Percentiles rank a stretch among this genome's conserved stretches.
Evolutionary conservation across 2,113 vertebrate genomes (phyloP).

Genomic region (Stigmatopora nigra): DNA sequence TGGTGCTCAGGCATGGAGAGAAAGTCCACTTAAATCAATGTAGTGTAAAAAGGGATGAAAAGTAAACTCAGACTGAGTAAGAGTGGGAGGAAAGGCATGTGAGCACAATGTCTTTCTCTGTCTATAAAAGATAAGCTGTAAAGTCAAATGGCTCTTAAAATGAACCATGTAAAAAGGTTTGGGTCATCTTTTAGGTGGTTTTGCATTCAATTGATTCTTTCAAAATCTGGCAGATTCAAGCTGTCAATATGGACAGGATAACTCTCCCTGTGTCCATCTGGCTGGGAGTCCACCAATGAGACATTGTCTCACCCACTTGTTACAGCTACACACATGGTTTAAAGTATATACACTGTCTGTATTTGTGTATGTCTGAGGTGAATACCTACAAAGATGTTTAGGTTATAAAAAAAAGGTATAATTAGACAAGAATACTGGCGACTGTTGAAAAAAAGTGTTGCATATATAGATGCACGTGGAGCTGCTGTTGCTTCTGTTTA

Average conservation of each 20-base stretch:
- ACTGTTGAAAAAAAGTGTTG: not conserved
- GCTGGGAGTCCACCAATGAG: slow-evolving; percentile 30
- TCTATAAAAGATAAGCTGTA: slow-evolving; percentile 16
- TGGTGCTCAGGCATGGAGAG: slow-evolving; percentile 36
- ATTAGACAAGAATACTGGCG: not conserved
- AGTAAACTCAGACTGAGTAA: not conserved
- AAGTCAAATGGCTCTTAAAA: slow-evolving; percentile 25
- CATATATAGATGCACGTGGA: not conserved
- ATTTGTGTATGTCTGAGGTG: not conserved
- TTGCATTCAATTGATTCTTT: not conserved
- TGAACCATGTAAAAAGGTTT: slow-evolving; percentile 9
- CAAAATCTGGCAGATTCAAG: slow-evolving; percentile 1
- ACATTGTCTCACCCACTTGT: slow-evolving; percentile 34
- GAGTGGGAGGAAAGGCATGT: slow-evolving; percentile 11
- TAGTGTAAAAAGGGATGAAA: slow-evolving; percentile 2
- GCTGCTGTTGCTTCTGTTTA: slow-evolving; percentile 2
- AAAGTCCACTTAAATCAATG: slow-evolving; percentile 20
- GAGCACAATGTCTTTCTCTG: slow-evolving; percentile 1
- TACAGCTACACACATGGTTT: slow-evolving; percentile 8
- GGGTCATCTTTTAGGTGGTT: not conserved
- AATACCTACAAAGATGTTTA: not conserved
- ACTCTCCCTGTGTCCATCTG: slow-evolving; percentile 14
- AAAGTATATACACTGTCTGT: slow-evolving; percentile 9
- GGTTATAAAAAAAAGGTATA: not conserved
- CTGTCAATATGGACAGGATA: slow-evolving; percentile 20